Evolutionary conservation across 2,113 vertebrate species (phyloP), one percentile per base, ranked within the genome.

Genomic region (Aplodontia rufa): DNA sequence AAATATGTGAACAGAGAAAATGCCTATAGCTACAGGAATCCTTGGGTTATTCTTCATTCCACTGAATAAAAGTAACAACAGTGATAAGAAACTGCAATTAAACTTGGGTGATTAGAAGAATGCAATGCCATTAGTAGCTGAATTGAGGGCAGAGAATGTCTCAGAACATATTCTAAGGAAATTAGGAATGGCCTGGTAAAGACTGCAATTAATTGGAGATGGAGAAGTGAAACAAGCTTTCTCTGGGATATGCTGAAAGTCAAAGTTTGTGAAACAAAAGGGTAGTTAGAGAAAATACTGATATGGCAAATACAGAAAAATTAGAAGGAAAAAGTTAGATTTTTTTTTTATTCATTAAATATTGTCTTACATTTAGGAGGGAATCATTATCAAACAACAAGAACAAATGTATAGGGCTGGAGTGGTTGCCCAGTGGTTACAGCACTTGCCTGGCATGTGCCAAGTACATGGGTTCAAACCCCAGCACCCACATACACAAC

Each of bases 231-330:
- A 64, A 35, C 45, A 35, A 80, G 58, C 26, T 97, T 85, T 72
- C 78, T 69, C 16, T 49, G 66, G 53, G 22, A 42, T 62, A 26
- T 47, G 51, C 6, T 74, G 32, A 53, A 37, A 83, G 76, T 66
- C 69, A 45, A 87, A n/a, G 51, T 51, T 22, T 94, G 28, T n/a
- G 28, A 88, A 88, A 96, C 53, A 88, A 87, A 74, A 94, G 24
- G 35, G 22, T 35, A 12, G 24, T 40, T 81, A 8, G 7, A 89
- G n/a, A 79, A 94, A 72, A 90, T 8, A 19, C 5, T 80, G 22
- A 49, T 66, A 11, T 88, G 37, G 42, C 20, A n/a, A 35, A 8
- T 47, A 37, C 13, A 86, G n/a, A 95, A 79, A 96, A 95, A 37
- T 69, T 3, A 24, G 19, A 2, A 9, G 30, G 26, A 45, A 87